phyloP scores from a whole-genome alignment of 2,113 vertebrate species.

The Pardalotus punctatus region DNA sequence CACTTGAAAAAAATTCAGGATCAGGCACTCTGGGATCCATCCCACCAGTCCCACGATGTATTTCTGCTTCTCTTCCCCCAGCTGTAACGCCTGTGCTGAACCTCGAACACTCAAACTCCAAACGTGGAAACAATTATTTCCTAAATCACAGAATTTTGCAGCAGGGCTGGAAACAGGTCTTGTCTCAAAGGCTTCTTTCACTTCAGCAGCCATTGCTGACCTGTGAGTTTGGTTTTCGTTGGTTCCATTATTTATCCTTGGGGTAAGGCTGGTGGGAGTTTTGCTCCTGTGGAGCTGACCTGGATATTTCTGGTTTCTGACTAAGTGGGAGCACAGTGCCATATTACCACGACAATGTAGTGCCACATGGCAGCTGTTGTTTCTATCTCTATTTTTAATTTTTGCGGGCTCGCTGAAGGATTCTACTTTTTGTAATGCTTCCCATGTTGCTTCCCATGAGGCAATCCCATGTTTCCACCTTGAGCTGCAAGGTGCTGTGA shows the following conservation, averaged over 20 bases:
- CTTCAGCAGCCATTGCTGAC: not conserved
- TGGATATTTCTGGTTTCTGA: not conserved
- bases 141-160: not conserved
- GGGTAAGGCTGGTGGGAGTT: not conserved
- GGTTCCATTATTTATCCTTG: not conserved
- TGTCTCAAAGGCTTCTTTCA: not conserved
- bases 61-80: not conserved
- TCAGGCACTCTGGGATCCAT: not conserved
- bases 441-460: not conserved
- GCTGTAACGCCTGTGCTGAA: not conserved
- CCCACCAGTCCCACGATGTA: rapidly evolving
- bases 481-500: not conserved
- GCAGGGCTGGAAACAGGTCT: not conserved
- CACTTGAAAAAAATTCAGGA: not conserved
- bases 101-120: not conserved
- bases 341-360: not conserved
- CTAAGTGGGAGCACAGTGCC: not conserved
- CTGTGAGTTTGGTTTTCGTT: not conserved
- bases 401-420: not conserved
- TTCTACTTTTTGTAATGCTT: not conserved
- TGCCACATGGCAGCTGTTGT: not conserved
- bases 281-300: not conserved
- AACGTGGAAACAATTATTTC: not conserved
- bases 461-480: not conserved
- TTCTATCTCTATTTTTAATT: not conserved